Evolutionary conservation across 2,797 vertebrate species (phyloP), one percentile per base, ranked within the genome.

Genomic region (Dryobates pubescens): DNA sequence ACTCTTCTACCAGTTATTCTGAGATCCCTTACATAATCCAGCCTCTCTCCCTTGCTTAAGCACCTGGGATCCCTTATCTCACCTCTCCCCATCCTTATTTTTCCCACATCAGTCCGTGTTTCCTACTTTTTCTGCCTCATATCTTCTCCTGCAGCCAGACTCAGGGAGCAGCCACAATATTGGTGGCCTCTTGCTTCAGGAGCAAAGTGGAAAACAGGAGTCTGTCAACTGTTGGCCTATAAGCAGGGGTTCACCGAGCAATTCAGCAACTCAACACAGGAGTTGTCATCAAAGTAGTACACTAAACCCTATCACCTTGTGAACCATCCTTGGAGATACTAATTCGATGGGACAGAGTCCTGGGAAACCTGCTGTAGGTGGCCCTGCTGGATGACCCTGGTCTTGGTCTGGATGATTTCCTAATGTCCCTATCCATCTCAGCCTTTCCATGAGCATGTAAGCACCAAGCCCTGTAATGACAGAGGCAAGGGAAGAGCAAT

Each of bases 121-220:
- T 77, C 26, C 26, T 64, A 12, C 51, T 74, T 86, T 70, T 65
- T 68, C 58, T 54, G 16, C 23, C n/a, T 45, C 10, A 0, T 15
- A 17, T 24, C 2, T 61, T 56, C 68, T 71, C 34, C 45, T 68
- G 43, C 43, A 74, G 67, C 58, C 29, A 72, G 59, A 47, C 4
- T 6, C 27, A n/a, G 13, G 22, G 10, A 2, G 0, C 29, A 57
- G 30, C 30, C 2, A 0, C 24, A 20, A 18, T 1, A 2, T 30
- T 0, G 2, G 18, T 61, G 45, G 30, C 23, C 24, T 68, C 51
- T 24, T 6, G 11, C 36, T 4, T 2, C 24, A 18, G 47, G 13
- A 90, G 26, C 13, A 57, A 29, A 34, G 23, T 32, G 64, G 10
- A 70, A 18, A 78, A 26, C 26, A 49, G 23, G 13, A 29, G 4